Evolutionary conservation across 2,888 invertebrate genomes (phyloP).

Genomic region (Meteorus colon): DNA sequence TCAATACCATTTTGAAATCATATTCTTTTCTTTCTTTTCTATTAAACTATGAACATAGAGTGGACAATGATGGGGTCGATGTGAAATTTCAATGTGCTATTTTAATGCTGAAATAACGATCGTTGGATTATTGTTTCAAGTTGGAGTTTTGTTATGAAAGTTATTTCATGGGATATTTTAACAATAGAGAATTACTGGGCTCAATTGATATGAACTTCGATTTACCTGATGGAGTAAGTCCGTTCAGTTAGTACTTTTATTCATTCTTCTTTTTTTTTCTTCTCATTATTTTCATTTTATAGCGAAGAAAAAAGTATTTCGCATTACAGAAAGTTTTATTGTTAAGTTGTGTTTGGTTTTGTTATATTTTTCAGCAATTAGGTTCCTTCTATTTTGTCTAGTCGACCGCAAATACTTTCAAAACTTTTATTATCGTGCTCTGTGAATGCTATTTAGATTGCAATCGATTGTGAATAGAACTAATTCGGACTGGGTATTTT

Average conservation of each 20-base stretch:
- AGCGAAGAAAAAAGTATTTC: neutral
- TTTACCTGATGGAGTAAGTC: slow-evolving; percentile 34
- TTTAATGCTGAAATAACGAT: slow-evolving; percentile 13
- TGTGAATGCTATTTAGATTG: neutral
- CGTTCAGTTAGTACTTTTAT: neutral
- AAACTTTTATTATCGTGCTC: neutral
- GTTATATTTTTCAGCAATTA: slow-evolving; percentile 6
- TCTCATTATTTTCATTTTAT: neutral
- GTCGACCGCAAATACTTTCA: slow-evolving; percentile 8
- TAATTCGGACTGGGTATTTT: neutral
- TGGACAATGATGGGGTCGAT: neutral
- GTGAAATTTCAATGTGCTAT: slow-evolving; percentile 13
- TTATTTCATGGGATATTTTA: neutral
- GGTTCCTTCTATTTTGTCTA: neutral
- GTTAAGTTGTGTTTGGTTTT: no score
- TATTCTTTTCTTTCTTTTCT: neutral
- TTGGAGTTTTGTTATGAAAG: slow-evolving; percentile 10
- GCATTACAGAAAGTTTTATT: no score
- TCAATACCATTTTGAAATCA: slow-evolving; percentile 4
- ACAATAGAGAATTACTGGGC: neutral
- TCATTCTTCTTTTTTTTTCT: neutral
- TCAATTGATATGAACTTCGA: neutral
- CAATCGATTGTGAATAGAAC: neutral
- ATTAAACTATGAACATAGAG: neutral
- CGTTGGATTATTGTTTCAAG: neutral